Evolutionary conservation across 2,888 invertebrate genomes (phyloP).

Genomic region (Timema podura): DNA sequence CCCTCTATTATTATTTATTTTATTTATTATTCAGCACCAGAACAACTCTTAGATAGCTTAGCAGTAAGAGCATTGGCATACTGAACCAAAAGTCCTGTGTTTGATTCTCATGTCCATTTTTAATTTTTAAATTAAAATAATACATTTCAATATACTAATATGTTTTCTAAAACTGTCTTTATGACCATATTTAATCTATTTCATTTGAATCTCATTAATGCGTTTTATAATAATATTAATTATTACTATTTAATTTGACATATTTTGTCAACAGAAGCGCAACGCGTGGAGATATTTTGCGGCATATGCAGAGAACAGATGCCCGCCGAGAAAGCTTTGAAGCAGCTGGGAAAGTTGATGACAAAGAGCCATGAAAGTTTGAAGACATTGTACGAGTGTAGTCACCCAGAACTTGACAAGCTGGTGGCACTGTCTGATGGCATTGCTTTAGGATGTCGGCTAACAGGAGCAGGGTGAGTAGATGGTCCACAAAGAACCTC

Average conservation of each 20-base stretch:
- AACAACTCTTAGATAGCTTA: no score
- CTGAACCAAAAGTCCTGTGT: no score
- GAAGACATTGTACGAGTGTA: constrained; percentile 84
- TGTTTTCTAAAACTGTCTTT: no score
- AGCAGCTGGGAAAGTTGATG: constrained; percentile 76
- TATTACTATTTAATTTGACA: neutral
- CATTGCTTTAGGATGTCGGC: constrained; percentile 73
- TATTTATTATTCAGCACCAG: no score
- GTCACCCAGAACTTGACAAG: constrained; percentile 79
- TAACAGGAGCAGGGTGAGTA: constrained; percentile 87
- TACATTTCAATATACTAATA: no score
- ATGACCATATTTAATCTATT: no score
- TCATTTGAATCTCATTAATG: no score
- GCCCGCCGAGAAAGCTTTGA: constrained; percentile 44
- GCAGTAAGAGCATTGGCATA: no score
- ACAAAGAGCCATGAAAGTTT: constrained; percentile 84
- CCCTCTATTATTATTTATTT: no score
- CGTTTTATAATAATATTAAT: no score
- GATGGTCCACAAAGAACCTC: neutral
- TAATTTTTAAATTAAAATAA: no score
- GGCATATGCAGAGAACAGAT: constrained; percentile 50
- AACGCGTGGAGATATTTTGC: constrained; percentile 75
- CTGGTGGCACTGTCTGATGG: constrained; percentile 71
- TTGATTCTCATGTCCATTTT: no score
- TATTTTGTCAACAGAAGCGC: constrained; percentile 63